Evolutionary conservation across 1,140 invertebrate genomes (phyloP), one percentile per base, ranked within the genome.

Genomic region (Nylanderia fulva): DNA sequence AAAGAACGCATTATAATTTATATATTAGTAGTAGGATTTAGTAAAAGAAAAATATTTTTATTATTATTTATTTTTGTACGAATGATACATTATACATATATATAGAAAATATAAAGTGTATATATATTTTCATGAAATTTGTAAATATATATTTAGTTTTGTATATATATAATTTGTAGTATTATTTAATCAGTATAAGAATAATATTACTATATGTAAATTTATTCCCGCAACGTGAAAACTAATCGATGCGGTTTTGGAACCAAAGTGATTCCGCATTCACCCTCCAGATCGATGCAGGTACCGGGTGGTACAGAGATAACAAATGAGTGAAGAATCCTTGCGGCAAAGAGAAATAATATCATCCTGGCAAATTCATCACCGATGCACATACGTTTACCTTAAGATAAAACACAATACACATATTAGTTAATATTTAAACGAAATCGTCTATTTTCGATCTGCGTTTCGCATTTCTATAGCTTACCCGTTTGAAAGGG

Each of bases 331-430:
- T 96, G 95, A 0, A 99, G 85, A 15, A 98, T 95, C 24, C 96
- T 94, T 0, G 96, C 94, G 63, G 96, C 93, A 93, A 96, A 96
- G 5, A 98, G 91, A 85, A 97, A 96, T 66, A 98, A 87, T 69
- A 98, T 93, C 96, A 98, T 98, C 83, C 95, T 95, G 0, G 97
- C 98, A 52, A 99, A 92, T 90, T 98, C 97, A 85, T 99, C 98
- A 5, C 98, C 98, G 0, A 98, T 96, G 93, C 98, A 99, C 95
- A 97, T 96, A 45, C 98, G 95, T 92, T 98, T 98, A 56, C 98
- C 98, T 98, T 86, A 39, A 84, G 58, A 77, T 63, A 86, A 84
- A 60, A 45, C 4, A 42, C 0, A 68, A 79, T 36, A n/a, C 29
- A 39, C 15, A 48, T 4, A 48, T 48, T n/a, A n/a, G 15, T 48